Percentiles rank a stretch among this genome's conserved stretches.
These are phyloP conservation scores for Phania funesta DNA, from an alignment of 2,888 invertebrate genomes.

Conservation along the genomic window DNA sequence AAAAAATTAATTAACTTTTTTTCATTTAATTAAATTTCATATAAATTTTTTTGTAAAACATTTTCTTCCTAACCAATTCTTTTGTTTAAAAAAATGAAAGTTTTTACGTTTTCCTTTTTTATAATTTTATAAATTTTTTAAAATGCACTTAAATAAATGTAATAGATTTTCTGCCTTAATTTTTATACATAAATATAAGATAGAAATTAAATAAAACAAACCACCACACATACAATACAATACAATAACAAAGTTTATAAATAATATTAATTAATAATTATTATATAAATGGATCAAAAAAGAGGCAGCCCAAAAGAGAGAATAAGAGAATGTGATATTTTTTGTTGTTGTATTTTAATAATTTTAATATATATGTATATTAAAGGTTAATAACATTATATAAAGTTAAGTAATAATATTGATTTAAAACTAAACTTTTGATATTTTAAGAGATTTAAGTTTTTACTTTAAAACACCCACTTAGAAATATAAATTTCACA, in stretches of 20 bases:
- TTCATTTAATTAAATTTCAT: too few species aligned
- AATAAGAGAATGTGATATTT: neutral
- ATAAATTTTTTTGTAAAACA: too few species aligned
- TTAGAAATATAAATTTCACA: slow-evolving; percentile 30
- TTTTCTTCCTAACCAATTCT: too few species aligned
- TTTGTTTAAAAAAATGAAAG: too few species aligned
- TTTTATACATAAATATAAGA: slow-evolving; percentile 6
- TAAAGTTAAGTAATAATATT: slow-evolving; percentile 16
- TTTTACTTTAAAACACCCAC: slow-evolving; percentile 28
- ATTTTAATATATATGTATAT: slow-evolving; percentile 18
- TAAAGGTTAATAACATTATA: slow-evolving; percentile 46
- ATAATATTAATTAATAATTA: neutral
- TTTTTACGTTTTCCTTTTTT: too few species aligned
- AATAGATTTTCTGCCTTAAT: neutral
- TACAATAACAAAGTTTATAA: neutral
- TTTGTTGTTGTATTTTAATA: slow-evolving; percentile 20
- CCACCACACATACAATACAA: slow-evolving; percentile 45
- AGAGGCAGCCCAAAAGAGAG: neutral
- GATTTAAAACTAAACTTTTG: slow-evolving; percentile 43
- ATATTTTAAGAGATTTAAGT: slow-evolving; percentile 5
- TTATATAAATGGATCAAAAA: neutral
- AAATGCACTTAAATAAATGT: slow-evolving; percentile 29
- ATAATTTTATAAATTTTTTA: neutral
- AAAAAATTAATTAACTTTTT: too few species aligned
- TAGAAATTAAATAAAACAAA: slow-evolving; percentile 38